Evolutionary conservation across 2,113 vertebrate genomes (phyloP), one percentile per base, ranked within the genome.

Genomic region (Python bivittatus): DNA sequence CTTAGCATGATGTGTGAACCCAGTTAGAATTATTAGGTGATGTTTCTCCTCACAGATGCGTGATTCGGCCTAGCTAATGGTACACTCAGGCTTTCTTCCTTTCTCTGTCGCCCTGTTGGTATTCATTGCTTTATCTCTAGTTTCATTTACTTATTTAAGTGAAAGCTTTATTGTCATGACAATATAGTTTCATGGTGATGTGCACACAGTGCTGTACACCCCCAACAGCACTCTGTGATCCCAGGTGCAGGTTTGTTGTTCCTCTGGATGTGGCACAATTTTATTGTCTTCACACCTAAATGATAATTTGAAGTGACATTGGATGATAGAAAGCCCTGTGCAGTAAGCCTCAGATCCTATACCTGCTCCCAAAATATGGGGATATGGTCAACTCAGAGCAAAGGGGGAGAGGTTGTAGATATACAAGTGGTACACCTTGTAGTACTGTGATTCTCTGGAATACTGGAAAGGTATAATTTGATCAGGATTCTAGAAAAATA

Each of bases 41-140:
- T 15, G 25, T 22, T 86, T 29, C 58, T 95, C 53, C 68, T 89
- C 54, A 44, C 7, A 92, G 90, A 68, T 33, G 52, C 83, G n/a
- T 25, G 38, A 52, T 27, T 0, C 52, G 42, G 1, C 17, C 23
- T 29, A 13, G 68, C 48, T n/a, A 53, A 58, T 25, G 29, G 23
- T 8, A 33, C 29, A 57, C 27, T 8, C n/a, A 48, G 56, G 56
- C 44, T 60, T 33, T 61, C 52, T 54, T 42, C n/a, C 60, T 29
- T 64, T 87, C 54, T 87, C 25, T 42, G 12, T 57, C 88, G 52
- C 44, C 5, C 11, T 56, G 7, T 27, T 60, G 52, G 52, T 86
- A 29, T 53, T 79, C 72, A 79, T 79, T 79, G 72, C 72, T 79
- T 52, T 86, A 52, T 86, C 48, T 52, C 84, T 48, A 85, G 84